These are phyloP conservation scores for Aegithalos caudatus DNA, from an alignment of 2,113 vertebrate genomes.

Conservation along the genomic window DNA sequence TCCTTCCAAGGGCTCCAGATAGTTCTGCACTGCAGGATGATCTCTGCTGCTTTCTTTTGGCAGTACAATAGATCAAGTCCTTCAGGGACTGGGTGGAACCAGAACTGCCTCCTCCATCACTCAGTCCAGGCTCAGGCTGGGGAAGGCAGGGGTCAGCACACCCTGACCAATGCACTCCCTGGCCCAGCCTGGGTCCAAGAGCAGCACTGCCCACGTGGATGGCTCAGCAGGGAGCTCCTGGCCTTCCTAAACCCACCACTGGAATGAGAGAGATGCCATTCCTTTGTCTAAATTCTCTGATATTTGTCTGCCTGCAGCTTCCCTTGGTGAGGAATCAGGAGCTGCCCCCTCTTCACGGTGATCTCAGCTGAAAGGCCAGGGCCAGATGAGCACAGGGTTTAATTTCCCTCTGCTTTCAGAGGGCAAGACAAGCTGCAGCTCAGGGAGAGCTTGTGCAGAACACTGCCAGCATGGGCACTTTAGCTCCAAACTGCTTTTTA, in stretches of 20 bases:
- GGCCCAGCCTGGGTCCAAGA: accelerated
- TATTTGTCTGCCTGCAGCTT: neutral
- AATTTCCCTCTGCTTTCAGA: neutral
- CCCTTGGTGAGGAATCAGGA: neutral
- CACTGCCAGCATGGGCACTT: neutral
- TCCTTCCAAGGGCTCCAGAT: conserved; percentile 2
- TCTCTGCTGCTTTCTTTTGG: conserved; percentile 48
- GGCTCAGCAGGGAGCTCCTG: neutral
- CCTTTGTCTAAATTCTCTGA: neutral
- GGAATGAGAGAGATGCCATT: neutral
- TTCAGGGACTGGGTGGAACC: conserved; percentile 56
- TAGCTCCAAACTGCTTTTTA: neutral
- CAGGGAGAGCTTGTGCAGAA: neutral
- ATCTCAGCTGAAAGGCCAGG: neutral
- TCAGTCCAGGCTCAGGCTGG: neutral
- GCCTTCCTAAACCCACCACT: neutral
- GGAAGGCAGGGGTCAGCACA: neutral
- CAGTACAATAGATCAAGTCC: conserved; percentile 1
- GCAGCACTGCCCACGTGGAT: neutral
- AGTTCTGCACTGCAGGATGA: neutral
- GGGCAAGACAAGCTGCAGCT: neutral
- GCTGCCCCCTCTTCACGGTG: accelerated
- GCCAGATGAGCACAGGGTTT: accelerated
- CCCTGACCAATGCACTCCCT: neutral
- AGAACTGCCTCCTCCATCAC: neutral